phyloP scores from a whole-genome alignment of 2,797 vertebrate genomes.

The Aplochiton taeniatus region DNA sequence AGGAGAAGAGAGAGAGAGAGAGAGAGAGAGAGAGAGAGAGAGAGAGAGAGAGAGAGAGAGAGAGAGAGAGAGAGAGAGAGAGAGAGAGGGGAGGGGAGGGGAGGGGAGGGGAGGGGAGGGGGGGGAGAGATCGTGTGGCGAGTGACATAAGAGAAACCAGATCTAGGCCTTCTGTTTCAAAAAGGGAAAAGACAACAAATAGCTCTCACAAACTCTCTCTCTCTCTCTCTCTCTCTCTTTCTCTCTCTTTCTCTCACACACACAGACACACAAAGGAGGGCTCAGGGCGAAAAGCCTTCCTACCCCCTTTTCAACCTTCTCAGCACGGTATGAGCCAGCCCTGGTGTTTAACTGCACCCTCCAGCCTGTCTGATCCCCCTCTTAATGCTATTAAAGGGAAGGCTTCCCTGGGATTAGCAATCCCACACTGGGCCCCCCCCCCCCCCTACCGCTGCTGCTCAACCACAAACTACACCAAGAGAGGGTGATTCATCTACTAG shows the following conservation, averaged over 20 bases:
- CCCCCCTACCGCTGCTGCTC: no score
- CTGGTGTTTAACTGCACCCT: background rate
- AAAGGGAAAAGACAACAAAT: background rate
- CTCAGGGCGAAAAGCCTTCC: background rate
- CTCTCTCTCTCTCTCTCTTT: no score
- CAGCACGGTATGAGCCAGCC: no score
- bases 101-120: background rate
- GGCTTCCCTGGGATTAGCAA: background rate
- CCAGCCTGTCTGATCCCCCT: slow-evolving; percentile 10
- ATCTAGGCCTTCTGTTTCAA: no score
- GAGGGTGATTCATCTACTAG: background rate
- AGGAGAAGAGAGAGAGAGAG: background rate
- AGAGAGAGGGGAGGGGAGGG: background rate
- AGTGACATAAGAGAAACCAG: no score
- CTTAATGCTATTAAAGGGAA: slow-evolving; percentile 5
- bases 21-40: background rate
- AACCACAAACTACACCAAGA: no score
- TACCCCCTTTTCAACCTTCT: no score
- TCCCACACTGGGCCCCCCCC: no score
- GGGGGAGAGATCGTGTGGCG: no score
- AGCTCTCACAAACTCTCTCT: slow-evolving; percentile 1
- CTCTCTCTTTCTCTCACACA: no score
- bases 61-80: background rate
- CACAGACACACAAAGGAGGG: background rate
- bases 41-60: slow-evolving; percentile 6